phyloP scores from a whole-genome alignment of 2,797 vertebrate genomes.

The Rhodeus uyekii region DNA sequence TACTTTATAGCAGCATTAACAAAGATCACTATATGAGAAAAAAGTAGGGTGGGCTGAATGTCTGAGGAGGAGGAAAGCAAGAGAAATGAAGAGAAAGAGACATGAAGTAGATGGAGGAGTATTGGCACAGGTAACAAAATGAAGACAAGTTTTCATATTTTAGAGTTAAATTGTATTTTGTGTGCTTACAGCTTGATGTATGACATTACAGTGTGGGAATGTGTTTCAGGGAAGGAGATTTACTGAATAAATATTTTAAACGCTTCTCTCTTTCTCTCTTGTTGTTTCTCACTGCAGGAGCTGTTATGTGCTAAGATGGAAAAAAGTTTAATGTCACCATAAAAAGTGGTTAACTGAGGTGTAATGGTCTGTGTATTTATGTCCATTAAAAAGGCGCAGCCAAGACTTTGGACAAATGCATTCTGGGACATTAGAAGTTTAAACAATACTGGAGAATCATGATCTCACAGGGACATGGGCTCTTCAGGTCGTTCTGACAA shows the following conservation, averaged over 20 bases:
- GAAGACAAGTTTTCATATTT: constrained; percentile 57
- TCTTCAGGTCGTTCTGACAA: background rate
- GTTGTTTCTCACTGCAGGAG: constrained; percentile 39
- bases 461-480: constrained; percentile 36
- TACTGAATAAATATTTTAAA: constrained; percentile 50
- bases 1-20: constrained; percentile 37
- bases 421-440: constrained; percentile 56
- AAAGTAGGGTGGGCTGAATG: constrained; percentile 8
- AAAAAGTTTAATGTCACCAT: constrained; percentile 72
- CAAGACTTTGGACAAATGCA: constrained; percentile 57
- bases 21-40: constrained; percentile 16
- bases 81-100: constrained; percentile 16
- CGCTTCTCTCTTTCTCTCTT: constrained; percentile 12
- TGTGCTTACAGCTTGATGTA: constrained; percentile 28
- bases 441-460: constrained; percentile 54
- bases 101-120: constrained; percentile 11
- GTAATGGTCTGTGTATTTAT: constrained; percentile 71
- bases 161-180: constrained; percentile 25
- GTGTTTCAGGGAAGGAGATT: constrained; percentile 43
- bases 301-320: constrained; percentile 68
- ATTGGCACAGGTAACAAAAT: constrained; percentile 54
- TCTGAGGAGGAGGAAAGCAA: constrained; percentile 17
- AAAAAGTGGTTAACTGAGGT: constrained; percentile 70
- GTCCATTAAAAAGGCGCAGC: constrained; percentile 65
- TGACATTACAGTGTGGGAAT: constrained; percentile 30